A percentile compares a stretch with the other conserved stretches of the same genome.
Evolutionary conservation across 1,140 invertebrate genomes (phyloP).

Genomic region (Cotesia chilonis): DNA sequence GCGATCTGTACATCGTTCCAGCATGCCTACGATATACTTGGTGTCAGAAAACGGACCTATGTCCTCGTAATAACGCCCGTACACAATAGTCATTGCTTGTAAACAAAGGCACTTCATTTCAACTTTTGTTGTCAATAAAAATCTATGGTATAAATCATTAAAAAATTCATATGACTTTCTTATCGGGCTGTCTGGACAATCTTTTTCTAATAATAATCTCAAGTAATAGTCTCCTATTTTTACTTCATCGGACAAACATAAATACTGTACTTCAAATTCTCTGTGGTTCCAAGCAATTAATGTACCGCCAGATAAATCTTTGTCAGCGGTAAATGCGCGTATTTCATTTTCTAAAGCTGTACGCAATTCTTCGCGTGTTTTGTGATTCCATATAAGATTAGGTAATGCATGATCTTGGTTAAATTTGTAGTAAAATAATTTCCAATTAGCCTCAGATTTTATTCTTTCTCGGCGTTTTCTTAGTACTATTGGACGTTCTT

Average conservation of each 20-base stretch:
- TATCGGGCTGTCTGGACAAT: slow-evolving; percentile 86
- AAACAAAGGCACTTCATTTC: slow-evolving; percentile 96
- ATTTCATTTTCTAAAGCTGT: slow-evolving; percentile 95
- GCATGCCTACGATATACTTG: slow-evolving; percentile 94
- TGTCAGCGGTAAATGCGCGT: slow-evolving; percentile 86
- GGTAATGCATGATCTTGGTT: slow-evolving; percentile 93
- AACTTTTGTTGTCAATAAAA: slow-evolving; percentile 88
- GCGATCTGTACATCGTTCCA: slow-evolving; percentile 82
- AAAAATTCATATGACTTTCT: slow-evolving; percentile 96
- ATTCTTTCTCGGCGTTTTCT: slow-evolving; percentile 89
- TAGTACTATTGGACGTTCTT: slow-evolving; percentile 84
- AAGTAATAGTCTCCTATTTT: slow-evolving; percentile 99
- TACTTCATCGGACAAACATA: slow-evolving; percentile 93
- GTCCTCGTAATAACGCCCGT: slow-evolving; percentile 93
- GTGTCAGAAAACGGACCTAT: slow-evolving; percentile 98
- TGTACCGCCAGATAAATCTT: slow-evolving; percentile 83
- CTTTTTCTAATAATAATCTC: slow-evolving; percentile 90
- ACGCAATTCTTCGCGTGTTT: slow-evolving; percentile 94
- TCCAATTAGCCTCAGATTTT: slow-evolving; percentile 93
- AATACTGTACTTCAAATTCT: slow-evolving; percentile 95
- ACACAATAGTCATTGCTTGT: slow-evolving; percentile 98
- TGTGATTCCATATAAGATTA: slow-evolving; percentile 99
- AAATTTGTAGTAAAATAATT: slow-evolving; percentile 96
- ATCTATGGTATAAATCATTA: slow-evolving; percentile 97
- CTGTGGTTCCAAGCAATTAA: slow-evolving; percentile 97